phyloP scores from a whole-genome alignment of 1,140 invertebrate genomes.

The Microplitis demolitor region DNA sequence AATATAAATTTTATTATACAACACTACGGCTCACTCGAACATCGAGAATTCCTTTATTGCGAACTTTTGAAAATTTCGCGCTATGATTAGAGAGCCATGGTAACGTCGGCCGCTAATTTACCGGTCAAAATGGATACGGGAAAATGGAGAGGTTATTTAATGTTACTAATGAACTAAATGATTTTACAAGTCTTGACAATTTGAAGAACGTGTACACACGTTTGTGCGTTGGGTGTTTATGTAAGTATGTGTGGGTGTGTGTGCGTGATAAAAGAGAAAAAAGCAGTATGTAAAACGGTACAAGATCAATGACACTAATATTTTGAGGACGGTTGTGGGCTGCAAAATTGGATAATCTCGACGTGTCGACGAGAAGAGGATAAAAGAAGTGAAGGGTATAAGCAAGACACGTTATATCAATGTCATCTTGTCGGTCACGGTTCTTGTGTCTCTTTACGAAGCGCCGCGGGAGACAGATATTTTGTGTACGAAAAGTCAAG shows the following conservation, averaged over 20 bases:
- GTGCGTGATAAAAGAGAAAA: neutral
- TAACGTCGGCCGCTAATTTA: neutral
- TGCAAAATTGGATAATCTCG: slow-evolving; percentile 19
- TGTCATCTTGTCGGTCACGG: slow-evolving; percentile 32
- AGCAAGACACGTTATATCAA: slow-evolving; percentile 33
- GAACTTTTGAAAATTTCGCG: too few relatives aligned
- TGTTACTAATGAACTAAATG: too few relatives aligned
- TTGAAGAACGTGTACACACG: too few relatives aligned
- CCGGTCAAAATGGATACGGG: too few relatives aligned
- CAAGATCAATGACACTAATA: neutral
- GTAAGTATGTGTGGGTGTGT: neutral
- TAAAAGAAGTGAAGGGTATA: neutral
- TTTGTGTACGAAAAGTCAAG: neutral
- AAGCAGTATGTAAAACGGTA: neutral
- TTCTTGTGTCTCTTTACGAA: slow-evolving; percentile 17
- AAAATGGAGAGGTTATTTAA: too few relatives aligned
- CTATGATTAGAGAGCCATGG: too few relatives aligned
- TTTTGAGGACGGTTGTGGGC: neutral
- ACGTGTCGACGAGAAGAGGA: slow-evolving; percentile 9
- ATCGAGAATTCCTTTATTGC: too few relatives aligned
- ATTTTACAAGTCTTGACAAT: too few relatives aligned
- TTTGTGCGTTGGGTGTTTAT: neutral
- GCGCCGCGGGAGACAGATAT: slow-evolving; percentile 28
- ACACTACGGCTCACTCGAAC: too few relatives aligned
- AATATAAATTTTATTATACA: neutral